Percentiles rank a stretch among this genome's conserved stretches.
These are phyloP conservation scores for Ips nitidus DNA, from an alignment of 1,140 invertebrate genomes.

Conservation along the genomic window DNA sequence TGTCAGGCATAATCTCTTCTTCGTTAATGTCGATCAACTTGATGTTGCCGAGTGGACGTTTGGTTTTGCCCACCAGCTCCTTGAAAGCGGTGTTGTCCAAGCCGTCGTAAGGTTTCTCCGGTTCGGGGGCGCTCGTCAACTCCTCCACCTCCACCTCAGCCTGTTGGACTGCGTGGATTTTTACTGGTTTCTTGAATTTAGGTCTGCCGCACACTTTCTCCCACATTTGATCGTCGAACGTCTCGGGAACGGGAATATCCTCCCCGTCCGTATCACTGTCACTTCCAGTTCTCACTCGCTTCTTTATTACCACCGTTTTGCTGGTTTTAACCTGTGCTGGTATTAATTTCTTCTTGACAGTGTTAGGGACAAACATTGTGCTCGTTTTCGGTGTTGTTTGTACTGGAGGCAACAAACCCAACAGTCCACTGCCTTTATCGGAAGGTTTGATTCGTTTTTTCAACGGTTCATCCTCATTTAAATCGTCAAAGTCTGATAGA, in stretches of 20 bases:
- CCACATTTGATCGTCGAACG: slow-evolving; percentile 50
- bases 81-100: slow-evolving; percentile 50
- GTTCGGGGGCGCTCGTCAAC: slow-evolving; percentile 44
- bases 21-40: slow-evolving; percentile 74
- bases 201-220: slow-evolving; percentile 46
- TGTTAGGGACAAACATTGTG: slow-evolving; percentile 43
- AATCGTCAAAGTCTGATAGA: slow-evolving; percentile 42
- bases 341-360: slow-evolving; percentile 24
- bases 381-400: slow-evolving; percentile 38
- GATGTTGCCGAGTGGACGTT: slow-evolving; percentile 40
- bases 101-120: slow-evolving; percentile 47
- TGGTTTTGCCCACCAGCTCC: slow-evolving; percentile 44
- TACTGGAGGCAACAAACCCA: slow-evolving; percentile 43
- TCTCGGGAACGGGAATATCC: slow-evolving; percentile 46
- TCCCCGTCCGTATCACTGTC: slow-evolving; percentile 45
- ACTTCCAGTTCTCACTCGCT: slow-evolving; percentile 9
- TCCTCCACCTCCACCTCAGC: slow-evolving; percentile 5
- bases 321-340: slow-evolving; percentile 7
- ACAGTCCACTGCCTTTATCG: slow-evolving; percentile 39
- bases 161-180: neutral
- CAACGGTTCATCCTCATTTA: slow-evolving; percentile 38
- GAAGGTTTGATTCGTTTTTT: slow-evolving; percentile 38
- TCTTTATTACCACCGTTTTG: slow-evolving; percentile 12
- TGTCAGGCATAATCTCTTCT: slow-evolving; percentile 77
- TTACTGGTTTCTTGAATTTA: slow-evolving; percentile 30